Conservation (phyloP, 1,140 invertebrate species). For the Achatina immaculata region DNA sequence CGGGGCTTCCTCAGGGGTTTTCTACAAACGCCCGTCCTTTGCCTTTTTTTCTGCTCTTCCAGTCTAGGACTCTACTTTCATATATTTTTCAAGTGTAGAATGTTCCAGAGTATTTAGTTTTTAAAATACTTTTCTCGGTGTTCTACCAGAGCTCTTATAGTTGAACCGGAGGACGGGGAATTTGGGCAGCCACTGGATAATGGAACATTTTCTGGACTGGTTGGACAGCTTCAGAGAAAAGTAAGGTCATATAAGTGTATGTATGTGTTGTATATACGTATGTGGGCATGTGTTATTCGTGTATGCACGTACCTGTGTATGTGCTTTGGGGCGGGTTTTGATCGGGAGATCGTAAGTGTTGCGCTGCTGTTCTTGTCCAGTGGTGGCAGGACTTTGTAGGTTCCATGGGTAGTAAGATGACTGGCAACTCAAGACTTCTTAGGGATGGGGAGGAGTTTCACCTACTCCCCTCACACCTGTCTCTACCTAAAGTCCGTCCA, state of each 20-base stretch:
- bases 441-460: neutral
- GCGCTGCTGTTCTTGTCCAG: neutral
- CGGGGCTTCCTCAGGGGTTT: no score
- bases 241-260: constrained; percentile 13
- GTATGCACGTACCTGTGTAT: neutral
- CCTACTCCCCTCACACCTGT: neutral
- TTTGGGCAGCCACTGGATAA: constrained; percentile 46
- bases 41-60: no score
- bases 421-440: neutral
- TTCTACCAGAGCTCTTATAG: constrained; percentile 42
- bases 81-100: neutral
- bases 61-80: neutral
- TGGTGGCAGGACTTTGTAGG: neutral
- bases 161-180: constrained; percentile 46
- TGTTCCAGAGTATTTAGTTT: neutral
- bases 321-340: neutral
- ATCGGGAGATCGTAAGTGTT: neutral
- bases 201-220: constrained; percentile 50
- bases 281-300: neutral
- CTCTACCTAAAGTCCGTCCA: no score
- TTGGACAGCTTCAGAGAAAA: constrained; percentile 53
- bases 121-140: neutral
- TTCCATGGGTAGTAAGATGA: neutral
- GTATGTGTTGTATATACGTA: neutral
- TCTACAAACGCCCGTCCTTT: no score